Conservation (phyloP, 2,113 vertebrate species). For the Perca schrenkii region DNA sequence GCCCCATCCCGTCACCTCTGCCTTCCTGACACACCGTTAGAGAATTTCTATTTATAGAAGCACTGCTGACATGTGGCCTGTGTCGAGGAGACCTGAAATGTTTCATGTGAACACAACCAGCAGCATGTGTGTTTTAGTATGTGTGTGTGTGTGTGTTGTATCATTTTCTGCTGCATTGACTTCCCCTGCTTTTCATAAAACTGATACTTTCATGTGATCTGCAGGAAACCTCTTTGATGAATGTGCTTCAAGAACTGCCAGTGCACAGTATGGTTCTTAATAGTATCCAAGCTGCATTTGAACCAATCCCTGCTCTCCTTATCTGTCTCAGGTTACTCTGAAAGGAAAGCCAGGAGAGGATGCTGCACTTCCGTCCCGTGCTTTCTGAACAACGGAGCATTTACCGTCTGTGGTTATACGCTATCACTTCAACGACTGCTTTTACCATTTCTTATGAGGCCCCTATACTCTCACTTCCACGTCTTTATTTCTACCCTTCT, state of each 20-base stretch:
- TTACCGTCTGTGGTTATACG: conserved; percentile 27
- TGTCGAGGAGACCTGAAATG: conserved; percentile 48
- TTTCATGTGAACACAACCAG: conserved; percentile 33
- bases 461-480: conserved; percentile 42
- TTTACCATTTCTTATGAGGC: conserved; percentile 53
- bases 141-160: not conserved
- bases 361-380: conserved; percentile 36
- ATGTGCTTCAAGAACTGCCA: not conserved
- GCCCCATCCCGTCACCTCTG: conserved; percentile 57
- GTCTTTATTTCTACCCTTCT: conserved; percentile 18
- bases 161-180: conserved; percentile 33
- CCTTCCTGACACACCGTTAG: conserved; percentile 53
- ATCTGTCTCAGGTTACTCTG: conserved; percentile 62
- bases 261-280: conserved; percentile 11
- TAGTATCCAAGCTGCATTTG: conserved; percentile 33
- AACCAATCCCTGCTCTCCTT: conserved; percentile 9
- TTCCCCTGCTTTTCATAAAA: conserved; percentile 21
- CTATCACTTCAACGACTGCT: conserved; percentile 52
- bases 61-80: conserved; percentile 50
- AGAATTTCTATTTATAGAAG: conserved; percentile 70
- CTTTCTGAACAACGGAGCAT: conserved; percentile 46
- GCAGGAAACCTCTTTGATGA: conserved; percentile 19
- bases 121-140: not conserved
- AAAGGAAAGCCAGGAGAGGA: conserved; percentile 56
- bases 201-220: not conserved